Conservation (phyloP, 2,888 invertebrate genomes). For the Macrophya annulata region DNA sequence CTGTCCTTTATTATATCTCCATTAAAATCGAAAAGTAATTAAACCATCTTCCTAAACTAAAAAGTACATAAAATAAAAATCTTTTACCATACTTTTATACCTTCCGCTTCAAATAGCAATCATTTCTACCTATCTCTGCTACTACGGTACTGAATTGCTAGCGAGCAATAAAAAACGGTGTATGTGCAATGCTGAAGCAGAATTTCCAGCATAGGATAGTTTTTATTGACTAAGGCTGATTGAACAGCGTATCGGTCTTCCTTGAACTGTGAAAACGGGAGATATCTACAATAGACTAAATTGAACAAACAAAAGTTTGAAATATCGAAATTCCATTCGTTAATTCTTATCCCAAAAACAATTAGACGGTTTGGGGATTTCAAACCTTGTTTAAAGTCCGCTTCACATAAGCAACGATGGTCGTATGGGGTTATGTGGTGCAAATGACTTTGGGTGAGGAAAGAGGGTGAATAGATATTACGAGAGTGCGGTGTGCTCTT, state of each 20-base stretch:
- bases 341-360: not conserved
- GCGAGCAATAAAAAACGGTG: constrained; percentile 24
- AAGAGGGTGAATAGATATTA: constrained; percentile 1
- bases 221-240: constrained; percentile 7
- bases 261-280: not conserved
- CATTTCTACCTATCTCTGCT: not conserved
- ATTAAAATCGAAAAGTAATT: not conserved
- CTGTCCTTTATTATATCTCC: constrained; percentile 3
- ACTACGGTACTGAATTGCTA: constrained; percentile 2
- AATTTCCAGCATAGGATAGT: not conserved
- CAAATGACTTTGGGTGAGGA: constrained; percentile 25
- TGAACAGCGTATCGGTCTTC: not conserved
- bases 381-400: not conserved
- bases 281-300: not conserved
- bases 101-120: not conserved
- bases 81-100: not conserved
- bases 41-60: not conserved
- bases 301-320: not conserved
- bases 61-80: not conserved
- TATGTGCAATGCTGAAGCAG: not conserved
- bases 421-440: constrained; percentile 25
- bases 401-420: not conserved
- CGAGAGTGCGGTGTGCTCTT: constrained; percentile 35
- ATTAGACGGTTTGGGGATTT: not conserved
- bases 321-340: not conserved